Percentiles rank a stretch among this genome's conserved stretches.
phyloP scores from a whole-genome alignment of 2,888 invertebrate genomes.

The Folsomia candida region DNA sequence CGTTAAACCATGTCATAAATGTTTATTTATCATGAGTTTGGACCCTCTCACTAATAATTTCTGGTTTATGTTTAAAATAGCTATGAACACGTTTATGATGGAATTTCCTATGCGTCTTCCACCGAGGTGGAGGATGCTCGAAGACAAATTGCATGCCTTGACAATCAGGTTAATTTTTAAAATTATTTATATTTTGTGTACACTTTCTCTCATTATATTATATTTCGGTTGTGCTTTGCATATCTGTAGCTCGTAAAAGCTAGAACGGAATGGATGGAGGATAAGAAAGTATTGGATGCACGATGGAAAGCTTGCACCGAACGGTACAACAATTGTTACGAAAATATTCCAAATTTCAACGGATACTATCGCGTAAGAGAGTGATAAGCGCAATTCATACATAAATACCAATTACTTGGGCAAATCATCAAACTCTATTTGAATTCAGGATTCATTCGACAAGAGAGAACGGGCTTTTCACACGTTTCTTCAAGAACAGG shows the following conservation, averaged over 20 bases:
- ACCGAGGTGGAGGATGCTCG: conserved; percentile 39
- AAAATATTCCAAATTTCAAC: conserved; percentile 39
- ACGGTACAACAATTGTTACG: conserved; percentile 22
- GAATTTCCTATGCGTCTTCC: conserved; percentile 32
- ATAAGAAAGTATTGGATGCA: conserved; percentile 25
- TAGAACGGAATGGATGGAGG: conserved; percentile 27
- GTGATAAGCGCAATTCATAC: neutral
- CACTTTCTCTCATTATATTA: too few species aligned
- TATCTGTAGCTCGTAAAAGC: conserved; percentile 36
- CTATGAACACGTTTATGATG: conserved; percentile 7
- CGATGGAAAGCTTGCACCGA: conserved; percentile 40
- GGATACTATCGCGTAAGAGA: conserved; percentile 34
- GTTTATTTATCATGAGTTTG: too few species aligned
- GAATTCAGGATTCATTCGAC: conserved; percentile 31
- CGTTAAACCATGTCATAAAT: too few species aligned
- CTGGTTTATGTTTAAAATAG: conserved; percentile 17
- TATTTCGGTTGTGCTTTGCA: too few species aligned
- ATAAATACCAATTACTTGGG: neutral
- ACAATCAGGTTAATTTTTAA: too few species aligned
- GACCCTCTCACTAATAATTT: too few species aligned
- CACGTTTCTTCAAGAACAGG: too few species aligned
- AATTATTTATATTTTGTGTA: too few species aligned
- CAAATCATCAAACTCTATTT: neutral
- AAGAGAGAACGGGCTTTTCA: conserved; percentile 37
- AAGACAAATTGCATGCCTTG: conserved; percentile 41